A percentile compares a stretch with the other conserved stretches of the same genome.
Evolutionary conservation across 2,888 invertebrate species (phyloP).

Genomic region (Pyralis farinalis): DNA sequence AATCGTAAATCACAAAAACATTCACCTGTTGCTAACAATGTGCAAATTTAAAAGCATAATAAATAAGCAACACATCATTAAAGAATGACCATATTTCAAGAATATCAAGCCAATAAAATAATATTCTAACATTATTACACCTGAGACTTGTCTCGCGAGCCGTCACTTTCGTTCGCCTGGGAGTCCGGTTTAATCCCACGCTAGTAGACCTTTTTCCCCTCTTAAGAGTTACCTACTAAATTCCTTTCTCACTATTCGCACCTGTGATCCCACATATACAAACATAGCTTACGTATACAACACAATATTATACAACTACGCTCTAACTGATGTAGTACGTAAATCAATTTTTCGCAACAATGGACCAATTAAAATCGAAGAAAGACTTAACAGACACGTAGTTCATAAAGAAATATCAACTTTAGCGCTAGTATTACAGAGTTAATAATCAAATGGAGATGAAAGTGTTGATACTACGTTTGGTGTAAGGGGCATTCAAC

Average conservation of each 20-base stretch:
- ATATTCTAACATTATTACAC: neutral
- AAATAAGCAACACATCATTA: no score
- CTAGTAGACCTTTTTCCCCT: slow-evolving; percentile 9
- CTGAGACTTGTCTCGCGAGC: neutral
- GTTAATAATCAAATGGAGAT: slow-evolving; percentile 12
- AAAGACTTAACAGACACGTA: slow-evolving; percentile 17
- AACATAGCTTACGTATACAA: slow-evolving; percentile 39
- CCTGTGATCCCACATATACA: slow-evolving; percentile 26
- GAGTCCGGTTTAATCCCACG: slow-evolving; percentile 14
- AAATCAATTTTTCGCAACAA: slow-evolving; percentile 80
- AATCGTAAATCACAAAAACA: no score
- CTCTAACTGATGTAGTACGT: slow-evolving; percentile 68
- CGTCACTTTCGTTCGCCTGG: slow-evolving; percentile 9
- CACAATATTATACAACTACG: no score
- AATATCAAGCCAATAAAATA: neutral
- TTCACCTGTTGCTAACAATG: no score
- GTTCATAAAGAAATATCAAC: slow-evolving; percentile 16
- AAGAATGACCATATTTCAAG: no score
- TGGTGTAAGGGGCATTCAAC: slow-evolving; percentile 35
- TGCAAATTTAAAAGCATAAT: no score
- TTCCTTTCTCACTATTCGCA: slow-evolving; percentile 20
- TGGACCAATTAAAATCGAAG: slow-evolving; percentile 24
- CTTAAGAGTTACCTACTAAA: slow-evolving; percentile 18
- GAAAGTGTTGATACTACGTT: slow-evolving; percentile 20
- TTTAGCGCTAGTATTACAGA: slow-evolving; percentile 18